Evolutionary conservation across 2,888 invertebrate genomes (phyloP), one percentile per base, ranked within the genome.

Genomic region (Philaethria dido): DNA sequence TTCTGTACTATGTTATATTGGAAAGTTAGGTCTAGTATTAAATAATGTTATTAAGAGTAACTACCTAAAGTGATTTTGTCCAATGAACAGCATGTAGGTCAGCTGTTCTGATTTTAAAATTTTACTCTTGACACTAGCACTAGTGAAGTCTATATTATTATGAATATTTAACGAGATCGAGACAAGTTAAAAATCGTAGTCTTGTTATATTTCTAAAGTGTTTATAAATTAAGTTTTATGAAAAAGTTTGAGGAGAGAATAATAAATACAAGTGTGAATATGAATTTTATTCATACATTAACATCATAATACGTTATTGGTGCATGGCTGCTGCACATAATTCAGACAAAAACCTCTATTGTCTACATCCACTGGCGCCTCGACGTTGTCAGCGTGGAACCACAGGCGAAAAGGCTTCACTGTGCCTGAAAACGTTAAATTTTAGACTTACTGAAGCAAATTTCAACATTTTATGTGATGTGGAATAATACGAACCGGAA

Each of bases 241-340:
- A 18, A 13, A 29, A 0, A 4, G 16, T 18, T 25, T 44, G 3
- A 45, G 1, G 14, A 45, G 14, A 29, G 8, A 60, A 45, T 18
- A 60, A 60, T 29, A 45, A 44, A 45, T 9, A 29, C 8, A 45
- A 45, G 9, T 16, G n/a, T 3, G 13, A 3, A 11, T 33, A 42
- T 36, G 39, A 47, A 36, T 25, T 64, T 59, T 59, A 59, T 50
- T 50, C 33, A 39, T 18, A 66, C 11, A 48, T 44, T 62, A 59
- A 20, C 61, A 60, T 76, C 79, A 88, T 47, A 86, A 73, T 20
- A 91, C 79, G 69, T 86, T 92, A 70, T 95, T 96, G 11, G 96
- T 96, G 80, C 97, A 97, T 0, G 97, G 97, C 77, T 97, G 97
- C 79, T 97, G 97, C 4, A 97, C 94, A 77, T 96, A 97, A 83